Conservation (phyloP, 2,888 invertebrate genomes). For the Pristionchus mayeri region DNA sequence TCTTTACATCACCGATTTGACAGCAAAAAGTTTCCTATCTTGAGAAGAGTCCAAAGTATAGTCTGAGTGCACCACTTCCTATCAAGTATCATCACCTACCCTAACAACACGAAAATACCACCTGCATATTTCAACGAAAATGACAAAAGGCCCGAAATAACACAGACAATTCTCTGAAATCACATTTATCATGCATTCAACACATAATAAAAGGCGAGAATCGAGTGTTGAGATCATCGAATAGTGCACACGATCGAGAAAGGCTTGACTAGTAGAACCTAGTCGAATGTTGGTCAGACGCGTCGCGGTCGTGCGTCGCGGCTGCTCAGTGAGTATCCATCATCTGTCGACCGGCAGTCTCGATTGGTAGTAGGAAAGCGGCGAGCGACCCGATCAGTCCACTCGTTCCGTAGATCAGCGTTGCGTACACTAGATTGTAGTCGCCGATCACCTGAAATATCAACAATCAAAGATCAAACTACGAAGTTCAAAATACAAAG, state of each 20-base stretch:
- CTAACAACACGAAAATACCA: too few relatives aligned
- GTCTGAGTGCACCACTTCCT: too few relatives aligned
- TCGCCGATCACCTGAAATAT: constrained; percentile 83
- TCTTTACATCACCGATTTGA: too few relatives aligned
- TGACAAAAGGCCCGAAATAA: too few relatives aligned
- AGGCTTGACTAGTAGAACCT: neutral
- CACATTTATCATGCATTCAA: constrained; percentile 12
- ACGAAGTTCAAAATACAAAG: neutral
- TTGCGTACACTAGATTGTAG: constrained; percentile 84
- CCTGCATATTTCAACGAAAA: too few relatives aligned
- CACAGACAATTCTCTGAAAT: too few relatives aligned
- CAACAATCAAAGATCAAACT: neutral
- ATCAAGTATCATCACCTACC: too few relatives aligned
- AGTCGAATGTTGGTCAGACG: neutral
- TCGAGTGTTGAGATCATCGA: constrained; percentile 3
- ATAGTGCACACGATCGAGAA: neutral
- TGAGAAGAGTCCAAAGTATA: too few relatives aligned
- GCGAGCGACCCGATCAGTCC: constrained; percentile 85
- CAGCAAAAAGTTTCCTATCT: too few relatives aligned
- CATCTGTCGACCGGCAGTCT: constrained; percentile 85
- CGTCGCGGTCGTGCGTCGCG: neutral
- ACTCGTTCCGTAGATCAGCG: constrained; percentile 85
- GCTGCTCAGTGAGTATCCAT: constrained; percentile 59
- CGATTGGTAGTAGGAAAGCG: constrained; percentile 86
- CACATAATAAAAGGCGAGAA: neutral